phyloP scores from a whole-genome alignment of 2,888 invertebrate species.

The Dinocampus coccinellae region DNA sequence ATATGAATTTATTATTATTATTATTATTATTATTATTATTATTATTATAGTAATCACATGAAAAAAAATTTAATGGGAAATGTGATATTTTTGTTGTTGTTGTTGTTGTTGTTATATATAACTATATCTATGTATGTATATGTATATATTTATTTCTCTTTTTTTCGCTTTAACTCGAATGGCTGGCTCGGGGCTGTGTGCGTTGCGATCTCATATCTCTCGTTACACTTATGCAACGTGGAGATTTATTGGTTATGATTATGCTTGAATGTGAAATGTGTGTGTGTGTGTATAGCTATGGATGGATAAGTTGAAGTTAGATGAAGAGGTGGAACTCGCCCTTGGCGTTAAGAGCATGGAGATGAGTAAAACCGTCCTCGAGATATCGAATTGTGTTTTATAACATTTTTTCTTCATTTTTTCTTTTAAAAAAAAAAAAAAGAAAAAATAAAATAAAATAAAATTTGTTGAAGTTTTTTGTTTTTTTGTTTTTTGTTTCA shows the following conservation, averaged over 20 bases:
- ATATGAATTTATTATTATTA: too few relatives aligned
- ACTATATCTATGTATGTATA: not conserved
- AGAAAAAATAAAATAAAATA: too few relatives aligned
- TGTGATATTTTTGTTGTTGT: not conserved
- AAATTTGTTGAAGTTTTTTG: too few relatives aligned
- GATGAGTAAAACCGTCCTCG: slow-evolving; percentile 25
- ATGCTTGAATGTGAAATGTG: slow-evolving; percentile 63
- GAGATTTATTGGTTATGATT: slow-evolving; percentile 68
- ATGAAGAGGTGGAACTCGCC: slow-evolving; percentile 27
- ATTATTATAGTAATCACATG: too few relatives aligned
- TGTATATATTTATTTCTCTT: slow-evolving; percentile 14
- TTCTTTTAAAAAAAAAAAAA: too few relatives aligned
- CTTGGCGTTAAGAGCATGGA: slow-evolving; percentile 25
- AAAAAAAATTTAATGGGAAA: not conserved
- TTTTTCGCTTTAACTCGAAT: slow-evolving; percentile 19
- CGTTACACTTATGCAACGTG: slow-evolving; percentile 69
- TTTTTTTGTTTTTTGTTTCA: not conserved
- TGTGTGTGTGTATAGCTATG: slow-evolving; percentile 37
- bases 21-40: too few relatives aligned
- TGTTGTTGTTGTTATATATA: not conserved
- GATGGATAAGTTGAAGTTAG: slow-evolving; percentile 7
- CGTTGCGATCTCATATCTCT: slow-evolving; percentile 69
- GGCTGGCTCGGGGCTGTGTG: slow-evolving; percentile 61
- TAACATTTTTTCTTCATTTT: not conserved
- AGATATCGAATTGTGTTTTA: slow-evolving; percentile 25